Percentiles rank a stretch among this genome's conserved stretches.
Conservation (phyloP, 2,888 invertebrate species). For the Drosophila merina region DNA sequence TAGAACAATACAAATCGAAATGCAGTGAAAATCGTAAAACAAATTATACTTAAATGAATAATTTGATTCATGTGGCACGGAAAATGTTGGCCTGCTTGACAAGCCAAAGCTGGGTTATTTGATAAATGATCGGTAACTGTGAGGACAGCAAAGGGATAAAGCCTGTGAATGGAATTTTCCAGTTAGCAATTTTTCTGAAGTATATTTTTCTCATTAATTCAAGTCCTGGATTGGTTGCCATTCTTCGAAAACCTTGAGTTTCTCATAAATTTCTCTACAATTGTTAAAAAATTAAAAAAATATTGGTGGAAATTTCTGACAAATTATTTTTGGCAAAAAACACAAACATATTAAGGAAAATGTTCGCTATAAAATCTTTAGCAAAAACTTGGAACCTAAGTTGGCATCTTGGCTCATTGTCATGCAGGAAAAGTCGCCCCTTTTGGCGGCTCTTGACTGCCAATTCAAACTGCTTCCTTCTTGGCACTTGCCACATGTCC, state of each 20-base stretch:
- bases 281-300: neutral
- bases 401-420: conserved; percentile 41
- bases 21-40: neutral
- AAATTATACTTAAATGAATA: conserved; percentile 15
- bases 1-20: conserved; percentile 13
- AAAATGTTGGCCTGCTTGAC: conserved; percentile 13
- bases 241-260: neutral
- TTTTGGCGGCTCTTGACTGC: conserved; percentile 24
- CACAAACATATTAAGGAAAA: neutral
- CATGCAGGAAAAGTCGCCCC: conserved; percentile 40
- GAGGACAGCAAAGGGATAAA: conserved; percentile 17
- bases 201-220: neutral
- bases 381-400: neutral
- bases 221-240: neutral
- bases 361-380: neutral
- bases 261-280: neutral
- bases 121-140: conserved; percentile 51
- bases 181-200: neutral
- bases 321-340: neutral
- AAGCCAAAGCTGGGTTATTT: conserved; percentile 33
- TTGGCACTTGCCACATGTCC: conserved; percentile 32
- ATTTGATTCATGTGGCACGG: conserved; percentile 7
- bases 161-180: neutral
- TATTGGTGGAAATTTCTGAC: neutral
- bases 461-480: conserved; percentile 15